Evolutionary conservation across 2,888 invertebrate species (phyloP).

Genomic region (Synanthedon tipuliformis): DNA sequence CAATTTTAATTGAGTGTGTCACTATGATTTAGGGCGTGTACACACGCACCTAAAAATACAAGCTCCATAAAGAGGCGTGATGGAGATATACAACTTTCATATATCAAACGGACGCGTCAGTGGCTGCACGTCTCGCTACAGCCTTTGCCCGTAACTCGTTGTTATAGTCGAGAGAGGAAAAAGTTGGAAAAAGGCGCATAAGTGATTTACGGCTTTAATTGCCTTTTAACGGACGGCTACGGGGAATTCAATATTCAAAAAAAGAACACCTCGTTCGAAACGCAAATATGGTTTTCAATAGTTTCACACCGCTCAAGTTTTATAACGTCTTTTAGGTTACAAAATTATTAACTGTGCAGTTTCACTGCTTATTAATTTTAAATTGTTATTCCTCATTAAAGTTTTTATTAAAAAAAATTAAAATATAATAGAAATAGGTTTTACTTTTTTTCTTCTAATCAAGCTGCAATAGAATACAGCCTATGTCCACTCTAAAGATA

Average conservation of each 20-base stretch:
- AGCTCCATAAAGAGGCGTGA: conserved; percentile 44
- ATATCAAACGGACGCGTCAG: conserved; percentile 57
- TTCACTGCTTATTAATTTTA: too few species aligned
- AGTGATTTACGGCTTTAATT: conserved; percentile 63
- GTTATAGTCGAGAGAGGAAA: conserved; percentile 35
- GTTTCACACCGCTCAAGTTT: too few species aligned
- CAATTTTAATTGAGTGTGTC: conserved; percentile 29
- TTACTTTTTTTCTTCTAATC: too few species aligned
- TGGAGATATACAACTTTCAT: conserved; percentile 63
- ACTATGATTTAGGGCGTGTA: conserved; percentile 46
- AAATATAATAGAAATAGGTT: too few species aligned
- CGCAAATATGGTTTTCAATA: conserved; percentile 16
- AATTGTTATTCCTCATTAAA: too few species aligned
- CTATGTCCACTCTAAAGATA: too few species aligned
- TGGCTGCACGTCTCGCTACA: conserved; percentile 23
- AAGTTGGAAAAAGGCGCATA: conserved; percentile 33
- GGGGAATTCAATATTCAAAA: conserved; percentile 58
- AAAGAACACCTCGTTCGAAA: conserved; percentile 24
- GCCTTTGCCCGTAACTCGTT: conserved; percentile 38
- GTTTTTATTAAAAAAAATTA: too few species aligned
- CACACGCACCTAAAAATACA: conserved; percentile 47
- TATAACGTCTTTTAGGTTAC: too few species aligned
- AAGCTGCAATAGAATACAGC: too few species aligned
- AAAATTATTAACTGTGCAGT: too few species aligned
- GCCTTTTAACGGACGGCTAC: conserved; percentile 37